Evolutionary conservation across 2,888 invertebrate genomes (phyloP).

Genomic region (Rotaria sp.): DNA sequence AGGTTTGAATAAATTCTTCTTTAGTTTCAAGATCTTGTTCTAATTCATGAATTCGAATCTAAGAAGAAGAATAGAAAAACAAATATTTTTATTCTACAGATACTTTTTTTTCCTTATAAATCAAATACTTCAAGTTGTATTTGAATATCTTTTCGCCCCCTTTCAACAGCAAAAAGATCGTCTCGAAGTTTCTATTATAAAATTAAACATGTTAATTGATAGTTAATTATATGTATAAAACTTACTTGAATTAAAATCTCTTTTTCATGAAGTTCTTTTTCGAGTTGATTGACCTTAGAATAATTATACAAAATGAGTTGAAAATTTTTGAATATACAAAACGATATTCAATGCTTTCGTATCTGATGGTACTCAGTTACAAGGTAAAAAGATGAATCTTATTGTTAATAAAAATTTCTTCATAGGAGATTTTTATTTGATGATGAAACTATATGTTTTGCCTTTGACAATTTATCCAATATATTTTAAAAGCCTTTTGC

Average conservation of each 20-base stretch:
- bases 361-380: no score
- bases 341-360: no score
- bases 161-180: neutral
- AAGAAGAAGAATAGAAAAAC: neutral
- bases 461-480: no score
- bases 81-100: no score
- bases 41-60: neutral
- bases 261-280: neutral
- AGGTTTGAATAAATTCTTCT: neutral
- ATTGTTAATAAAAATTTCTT: no score
- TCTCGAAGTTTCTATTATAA: neutral
- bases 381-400: no score
- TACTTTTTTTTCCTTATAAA: neutral
- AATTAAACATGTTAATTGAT: neutral
- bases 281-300: neutral
- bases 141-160: neutral
- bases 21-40: neutral
- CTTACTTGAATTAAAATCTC: neutral
- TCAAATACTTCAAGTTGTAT: neutral
- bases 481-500: no score
- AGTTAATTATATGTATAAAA: no score
- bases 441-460: no score
- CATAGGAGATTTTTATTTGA: no score
- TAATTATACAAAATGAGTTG: no score
- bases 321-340: no score